Conservation (phyloP, 2,888 invertebrate genomes). For the Cantharis nigra region DNA sequence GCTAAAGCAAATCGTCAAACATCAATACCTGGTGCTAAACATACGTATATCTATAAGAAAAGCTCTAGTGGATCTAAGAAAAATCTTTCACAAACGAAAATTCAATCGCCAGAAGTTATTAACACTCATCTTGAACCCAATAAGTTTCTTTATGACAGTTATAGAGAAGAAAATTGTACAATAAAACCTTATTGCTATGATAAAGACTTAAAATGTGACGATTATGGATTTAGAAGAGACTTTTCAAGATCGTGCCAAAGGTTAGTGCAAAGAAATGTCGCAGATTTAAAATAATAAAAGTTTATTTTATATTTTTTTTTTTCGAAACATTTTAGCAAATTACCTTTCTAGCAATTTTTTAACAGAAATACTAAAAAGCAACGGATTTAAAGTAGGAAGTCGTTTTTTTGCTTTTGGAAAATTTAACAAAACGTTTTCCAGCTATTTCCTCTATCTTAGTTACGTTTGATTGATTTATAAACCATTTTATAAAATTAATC, state of each 20-base stretch:
- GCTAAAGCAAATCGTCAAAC: conserved; percentile 29
- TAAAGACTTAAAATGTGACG: conserved; percentile 49
- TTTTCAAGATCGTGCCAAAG: conserved; percentile 41
- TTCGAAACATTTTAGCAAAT: neutral
- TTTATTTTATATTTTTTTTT: neutral
- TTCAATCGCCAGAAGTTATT: conserved; percentile 53
- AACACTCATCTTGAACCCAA: conserved; percentile 51
- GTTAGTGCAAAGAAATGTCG: conserved; percentile 31
- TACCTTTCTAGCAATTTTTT: neutral
- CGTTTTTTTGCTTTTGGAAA: neutral
- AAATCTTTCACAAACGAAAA: conserved; percentile 38
- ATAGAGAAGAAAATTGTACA: conserved; percentile 45
- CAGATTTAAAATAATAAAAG: neutral
- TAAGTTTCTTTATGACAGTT: conserved; percentile 45
- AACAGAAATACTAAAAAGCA: neutral
- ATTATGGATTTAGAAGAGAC: conserved; percentile 49
- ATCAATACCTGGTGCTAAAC: conserved; percentile 8
- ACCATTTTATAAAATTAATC: neutral
- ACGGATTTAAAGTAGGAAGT: neutral
- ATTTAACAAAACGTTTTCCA: neutral
- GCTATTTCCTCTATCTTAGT: neutral
- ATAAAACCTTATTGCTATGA: conserved; percentile 46
- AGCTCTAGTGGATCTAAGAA: conserved; percentile 48
- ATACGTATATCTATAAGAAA: conserved; percentile 51
- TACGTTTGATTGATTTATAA: neutral